A percentile compares a stretch with the other conserved stretches of the same genome.
Evolutionary conservation across 2,888 invertebrate genomes (phyloP).

Genomic region (Chorisops tibialis): DNA sequence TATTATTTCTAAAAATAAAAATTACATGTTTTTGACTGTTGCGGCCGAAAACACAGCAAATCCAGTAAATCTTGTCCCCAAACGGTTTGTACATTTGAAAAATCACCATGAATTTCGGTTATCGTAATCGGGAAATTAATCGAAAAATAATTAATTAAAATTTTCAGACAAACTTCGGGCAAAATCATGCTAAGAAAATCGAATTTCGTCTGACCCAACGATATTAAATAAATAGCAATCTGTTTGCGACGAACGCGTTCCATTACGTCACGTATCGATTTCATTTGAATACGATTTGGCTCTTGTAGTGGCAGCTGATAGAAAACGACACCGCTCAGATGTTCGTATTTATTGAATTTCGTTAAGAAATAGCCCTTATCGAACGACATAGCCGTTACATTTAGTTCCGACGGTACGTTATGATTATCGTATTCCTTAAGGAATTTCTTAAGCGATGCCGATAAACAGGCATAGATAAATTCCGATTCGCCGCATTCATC

Average conservation of each 20-base stretch:
- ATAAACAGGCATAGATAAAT: constrained; percentile 45
- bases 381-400: constrained; percentile 48
- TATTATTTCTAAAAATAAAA: background rate
- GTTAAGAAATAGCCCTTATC: constrained; percentile 48
- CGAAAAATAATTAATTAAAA: constrained; percentile 50
- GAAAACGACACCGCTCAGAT: constrained; percentile 49
- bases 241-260: constrained; percentile 45
- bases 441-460: constrained; percentile 46
- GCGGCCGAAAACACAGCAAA: constrained; percentile 48
- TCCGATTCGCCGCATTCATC: constrained; percentile 45
- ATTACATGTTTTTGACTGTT: constrained; percentile 50
- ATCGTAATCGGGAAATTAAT: constrained; percentile 49
- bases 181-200: constrained; percentile 46
- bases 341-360: constrained; percentile 41
- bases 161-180: constrained; percentile 47
- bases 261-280: constrained; percentile 44
- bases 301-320: constrained; percentile 44
- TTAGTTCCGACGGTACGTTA: constrained; percentile 42
- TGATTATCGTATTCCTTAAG: constrained; percentile 37
- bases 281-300: constrained; percentile 39
- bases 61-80: constrained; percentile 49
- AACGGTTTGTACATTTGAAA: constrained; percentile 42
- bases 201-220: constrained; percentile 48
- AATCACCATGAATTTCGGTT: constrained; percentile 48
- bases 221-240: constrained; percentile 47